Percentiles rank a stretch among this genome's conserved stretches.
These are phyloP conservation scores for Pimephales promelas DNA, from an alignment of 2,113 vertebrate species.

Conservation along the genomic window DNA sequence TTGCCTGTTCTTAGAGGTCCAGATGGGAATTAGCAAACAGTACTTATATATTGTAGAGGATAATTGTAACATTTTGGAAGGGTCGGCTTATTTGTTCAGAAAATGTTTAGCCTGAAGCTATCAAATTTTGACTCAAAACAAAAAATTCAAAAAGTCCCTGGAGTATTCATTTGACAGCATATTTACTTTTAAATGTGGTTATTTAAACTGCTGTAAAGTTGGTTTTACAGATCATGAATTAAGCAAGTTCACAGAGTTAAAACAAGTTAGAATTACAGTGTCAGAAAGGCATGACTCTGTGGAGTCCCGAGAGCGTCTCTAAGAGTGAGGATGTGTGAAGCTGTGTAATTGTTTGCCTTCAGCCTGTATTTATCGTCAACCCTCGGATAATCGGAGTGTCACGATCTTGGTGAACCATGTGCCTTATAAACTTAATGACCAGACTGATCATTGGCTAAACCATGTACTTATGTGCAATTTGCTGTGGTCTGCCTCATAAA, in stretches of 20 bases:
- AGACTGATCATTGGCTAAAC: not conserved
- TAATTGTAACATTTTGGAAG: not conserved
- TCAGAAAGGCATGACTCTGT: conserved; percentile 32
- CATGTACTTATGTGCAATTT: not conserved
- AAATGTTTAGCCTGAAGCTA: not conserved
- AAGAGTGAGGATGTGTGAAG: conserved; percentile 22
- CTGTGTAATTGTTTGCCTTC: conserved; percentile 42
- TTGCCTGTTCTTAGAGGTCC: conserved; percentile 13
- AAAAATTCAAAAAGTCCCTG: not conserved
- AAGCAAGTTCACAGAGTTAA: conserved; percentile 5
- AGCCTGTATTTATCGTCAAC: conserved; percentile 29
- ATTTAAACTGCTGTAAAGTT: not conserved
- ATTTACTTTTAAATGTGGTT: not conserved
- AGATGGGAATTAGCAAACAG: not conserved
- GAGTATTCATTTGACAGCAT: not conserved
- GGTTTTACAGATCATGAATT: not conserved
- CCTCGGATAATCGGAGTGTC: conserved; percentile 18
- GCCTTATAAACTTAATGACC: conserved; percentile 21
- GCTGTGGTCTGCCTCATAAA: not conserved
- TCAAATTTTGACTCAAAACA: not conserved
- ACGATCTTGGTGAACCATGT: conserved; percentile 8
- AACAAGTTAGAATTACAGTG: conserved; percentile 40
- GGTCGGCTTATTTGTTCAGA: not conserved
- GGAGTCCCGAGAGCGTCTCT: conserved; percentile 6
- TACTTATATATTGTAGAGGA: not conserved